A percentile compares a stretch with the other conserved stretches of the same genome.
Evolutionary conservation across 2,888 invertebrate species (phyloP).

Genomic region (Rotaria macrura): DNA sequence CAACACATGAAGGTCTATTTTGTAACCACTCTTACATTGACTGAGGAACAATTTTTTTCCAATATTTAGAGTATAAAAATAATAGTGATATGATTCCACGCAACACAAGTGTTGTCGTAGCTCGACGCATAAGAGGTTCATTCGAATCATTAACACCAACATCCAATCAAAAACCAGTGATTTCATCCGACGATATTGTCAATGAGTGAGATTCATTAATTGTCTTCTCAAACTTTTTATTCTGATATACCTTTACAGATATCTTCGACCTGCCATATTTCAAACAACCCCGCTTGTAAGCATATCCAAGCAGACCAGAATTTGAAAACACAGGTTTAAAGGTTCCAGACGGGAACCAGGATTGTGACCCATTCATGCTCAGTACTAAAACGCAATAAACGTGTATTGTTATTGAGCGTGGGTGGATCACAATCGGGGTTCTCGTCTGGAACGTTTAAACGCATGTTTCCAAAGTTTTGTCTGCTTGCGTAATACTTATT

Average conservation of each 20-base stretch:
- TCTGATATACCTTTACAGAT: neutral
- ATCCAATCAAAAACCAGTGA: constrained; percentile 45
- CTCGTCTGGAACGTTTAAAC: too few species aligned
- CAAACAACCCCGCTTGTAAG: neutral
- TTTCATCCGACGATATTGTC: neutral
- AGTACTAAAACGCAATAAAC: too few species aligned
- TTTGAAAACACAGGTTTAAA: too few species aligned
- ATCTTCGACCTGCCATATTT: neutral
- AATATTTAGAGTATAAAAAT: constrained; percentile 70
- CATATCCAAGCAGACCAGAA: too few species aligned
- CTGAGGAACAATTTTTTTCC: too few species aligned
- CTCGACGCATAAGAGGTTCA: constrained; percentile 53
- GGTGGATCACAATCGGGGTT: too few species aligned
- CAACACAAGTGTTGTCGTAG: constrained; percentile 88
- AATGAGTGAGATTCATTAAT: neutral
- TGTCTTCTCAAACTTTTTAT: neutral
- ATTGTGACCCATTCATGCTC: too few species aligned
- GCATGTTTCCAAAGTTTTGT: too few species aligned
- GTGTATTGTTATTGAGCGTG: too few species aligned
- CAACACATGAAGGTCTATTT: constrained; percentile 79
- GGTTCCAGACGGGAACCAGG: too few species aligned
- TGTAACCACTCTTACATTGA: neutral
- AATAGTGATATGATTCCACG: constrained; percentile 83
- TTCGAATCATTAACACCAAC: constrained; percentile 29
- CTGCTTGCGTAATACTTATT: too few species aligned